Base-by-base conservation (phyloP, 2,888 invertebrate species). In the Saturnia pavonia region DNA sequence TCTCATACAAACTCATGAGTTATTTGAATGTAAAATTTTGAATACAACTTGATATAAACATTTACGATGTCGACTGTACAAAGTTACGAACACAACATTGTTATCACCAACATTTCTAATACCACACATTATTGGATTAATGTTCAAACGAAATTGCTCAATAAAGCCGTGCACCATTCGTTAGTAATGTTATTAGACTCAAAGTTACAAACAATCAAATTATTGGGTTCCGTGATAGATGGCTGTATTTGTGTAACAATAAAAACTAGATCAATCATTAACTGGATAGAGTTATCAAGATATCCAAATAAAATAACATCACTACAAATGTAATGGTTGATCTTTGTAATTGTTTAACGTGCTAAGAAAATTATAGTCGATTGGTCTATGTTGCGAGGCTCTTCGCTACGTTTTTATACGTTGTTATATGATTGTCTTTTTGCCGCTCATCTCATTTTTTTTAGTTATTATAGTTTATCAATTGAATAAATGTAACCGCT, bases 121-220 rank as follows among this genome's bases (percentile, higher is more conserved):
- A 71, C 65, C 65, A 67, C 63, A 71, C 71, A 73, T 74, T 71
- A 70, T 76, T 65, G 68, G 71, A 71, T 90, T 91, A 91, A 91
- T 90, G 90, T 80, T 76, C 72, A 75, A 73, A 83, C 85, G 75
- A 90, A 90, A 91, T 90, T 87, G 84, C 86, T 84, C 85, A 83
- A 86, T 87, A 87, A 87, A 82, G 79, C 78, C 81, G 74, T 77
- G 79, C 78, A 80, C 79, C 75, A 79, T 82, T 87, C 78, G 87
- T 89, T 89, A 85, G 75, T 75, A 76, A 78, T 79, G 69, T 75
- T 76, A 76, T 74, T 77, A 76, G 74, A 73, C 77, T 80, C 80
- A 84, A 81, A 80, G 78, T 75, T 65, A 65, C 65, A 40, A 40
- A 79, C 78, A 72, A 79, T 76, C 77, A 75, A 79, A 75, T 78